These are phyloP conservation scores for Diadema setosum DNA, from an alignment of 35 echinoderm and acorn worm species.

Conservation along the genomic window DNA sequence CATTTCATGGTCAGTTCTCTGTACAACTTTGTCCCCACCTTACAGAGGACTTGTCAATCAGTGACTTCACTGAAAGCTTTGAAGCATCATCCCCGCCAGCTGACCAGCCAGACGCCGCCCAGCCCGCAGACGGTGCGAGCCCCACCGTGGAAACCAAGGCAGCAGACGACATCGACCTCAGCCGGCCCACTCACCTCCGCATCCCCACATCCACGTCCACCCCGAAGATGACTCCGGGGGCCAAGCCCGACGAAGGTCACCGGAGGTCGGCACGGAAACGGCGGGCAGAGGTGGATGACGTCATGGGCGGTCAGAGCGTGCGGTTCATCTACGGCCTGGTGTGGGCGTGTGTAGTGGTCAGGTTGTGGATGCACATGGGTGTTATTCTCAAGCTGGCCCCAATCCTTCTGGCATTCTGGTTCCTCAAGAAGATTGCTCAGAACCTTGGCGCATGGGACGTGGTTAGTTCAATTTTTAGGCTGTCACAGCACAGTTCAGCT, in stretches of 20 bases:
- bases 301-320: not conserved
- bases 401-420: conserved; percentile 50
- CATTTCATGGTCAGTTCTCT: no score
- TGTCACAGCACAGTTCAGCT: no score
- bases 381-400: conserved; percentile 47
- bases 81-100: not conserved
- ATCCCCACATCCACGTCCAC: not conserved
- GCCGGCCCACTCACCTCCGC: conserved; percentile 9
- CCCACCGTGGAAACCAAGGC: not conserved
- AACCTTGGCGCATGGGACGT: conserved; percentile 44
- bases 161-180: conserved; percentile 6
- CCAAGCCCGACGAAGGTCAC: not conserved
- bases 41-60: not conserved
- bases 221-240: not conserved
- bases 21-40: not conserved
- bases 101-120: not conserved
- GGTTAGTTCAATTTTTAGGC: no score
- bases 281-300: not conserved
- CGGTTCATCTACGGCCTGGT: conserved; percentile 54
- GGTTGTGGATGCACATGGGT: conserved; percentile 70
- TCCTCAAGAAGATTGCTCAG: conserved; percentile 49
- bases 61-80: no score
- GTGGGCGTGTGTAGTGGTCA: conserved; percentile 57
- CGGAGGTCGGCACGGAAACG: not conserved
- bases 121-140: not conserved